Conservation (phyloP, 2,888 invertebrate species). For the Eudemis profundana region DNA sequence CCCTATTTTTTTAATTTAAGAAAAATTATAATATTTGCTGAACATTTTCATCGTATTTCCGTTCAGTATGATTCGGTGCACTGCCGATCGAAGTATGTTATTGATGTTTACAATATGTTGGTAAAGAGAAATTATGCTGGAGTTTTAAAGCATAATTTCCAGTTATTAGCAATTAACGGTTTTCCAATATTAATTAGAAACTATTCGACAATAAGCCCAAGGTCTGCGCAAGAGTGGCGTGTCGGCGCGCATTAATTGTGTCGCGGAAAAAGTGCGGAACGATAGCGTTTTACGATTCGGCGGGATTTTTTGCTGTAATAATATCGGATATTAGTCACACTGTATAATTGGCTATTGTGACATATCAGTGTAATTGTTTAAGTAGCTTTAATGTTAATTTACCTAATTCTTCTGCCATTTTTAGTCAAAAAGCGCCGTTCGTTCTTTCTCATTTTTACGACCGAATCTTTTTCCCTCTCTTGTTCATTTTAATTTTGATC, state of each 20-base stretch:
- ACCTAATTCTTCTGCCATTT: neutral
- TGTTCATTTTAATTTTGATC: too few relatives aligned
- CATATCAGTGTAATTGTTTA: neutral
- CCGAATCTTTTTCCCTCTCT: too few relatives aligned
- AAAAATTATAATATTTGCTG: too few relatives aligned
- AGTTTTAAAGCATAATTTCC: constrained; percentile 3
- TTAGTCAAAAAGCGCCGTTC: too few relatives aligned
- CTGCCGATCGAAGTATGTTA: too few relatives aligned
- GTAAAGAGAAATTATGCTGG: neutral
- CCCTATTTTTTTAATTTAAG: too few relatives aligned
- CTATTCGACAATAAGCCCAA: constrained; percentile 69
- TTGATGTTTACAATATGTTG: too few relatives aligned
- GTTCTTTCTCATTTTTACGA: too few relatives aligned
- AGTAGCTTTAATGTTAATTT: neutral
- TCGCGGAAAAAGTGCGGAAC: constrained; percentile 31
- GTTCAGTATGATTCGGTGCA: too few relatives aligned
- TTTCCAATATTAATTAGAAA: constrained; percentile 59
- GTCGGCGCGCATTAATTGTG: constrained; percentile 23
- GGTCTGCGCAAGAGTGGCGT: constrained; percentile 65
- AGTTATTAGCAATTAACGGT: constrained; percentile 34
- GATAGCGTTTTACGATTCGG: constrained; percentile 5
- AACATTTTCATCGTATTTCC: too few relatives aligned
- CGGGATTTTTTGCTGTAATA: neutral
- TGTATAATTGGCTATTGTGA: constrained; percentile 2
- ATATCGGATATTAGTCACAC: neutral